Conservation (phyloP, 1,140 invertebrate genomes). For the Cyphomyrmex costatus region DNA sequence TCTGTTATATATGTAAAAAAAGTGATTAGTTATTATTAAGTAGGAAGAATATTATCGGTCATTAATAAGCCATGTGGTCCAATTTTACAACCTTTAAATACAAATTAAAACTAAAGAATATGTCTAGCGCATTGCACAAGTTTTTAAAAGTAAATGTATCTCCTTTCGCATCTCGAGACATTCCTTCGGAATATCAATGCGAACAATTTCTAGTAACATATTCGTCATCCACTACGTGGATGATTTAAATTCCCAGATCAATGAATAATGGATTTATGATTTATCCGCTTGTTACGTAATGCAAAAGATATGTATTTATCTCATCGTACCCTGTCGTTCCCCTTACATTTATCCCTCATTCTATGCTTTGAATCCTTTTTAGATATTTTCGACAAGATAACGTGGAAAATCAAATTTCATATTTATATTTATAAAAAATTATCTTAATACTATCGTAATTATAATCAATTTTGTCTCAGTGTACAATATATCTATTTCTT, state of each 20-base stretch:
- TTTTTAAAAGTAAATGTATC: slow-evolving; percentile 49
- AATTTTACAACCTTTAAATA: neutral
- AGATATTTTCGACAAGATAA: slow-evolving; percentile 20
- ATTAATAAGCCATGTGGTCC: neutral
- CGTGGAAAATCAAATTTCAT: neutral
- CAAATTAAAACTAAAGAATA: neutral
- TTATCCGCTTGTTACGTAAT: slow-evolving; percentile 63
- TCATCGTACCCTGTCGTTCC: neutral
- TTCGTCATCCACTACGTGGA: slow-evolving; percentile 20
- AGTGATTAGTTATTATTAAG: no score
- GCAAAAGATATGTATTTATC: slow-evolving; percentile 46
- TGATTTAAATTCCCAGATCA: slow-evolving; percentile 63
- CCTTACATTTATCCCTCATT: slow-evolving; percentile 27
- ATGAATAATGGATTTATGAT: slow-evolving; percentile 60
- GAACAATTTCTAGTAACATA: slow-evolving; percentile 61
- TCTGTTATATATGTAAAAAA: no score
- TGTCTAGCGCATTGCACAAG: neutral
- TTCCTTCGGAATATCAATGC: slow-evolving; percentile 29
- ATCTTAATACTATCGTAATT: neutral
- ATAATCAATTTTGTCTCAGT: neutral
- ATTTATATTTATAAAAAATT: neutral
- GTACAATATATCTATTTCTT: neutral
- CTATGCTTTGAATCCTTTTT: slow-evolving; percentile 3
- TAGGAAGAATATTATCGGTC: neutral
- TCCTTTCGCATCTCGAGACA: neutral